A percentile compares a stretch with the other conserved stretches of the same genome.
Conservation (phyloP, 2,888 invertebrate species). For the Pollenia amentaria region DNA sequence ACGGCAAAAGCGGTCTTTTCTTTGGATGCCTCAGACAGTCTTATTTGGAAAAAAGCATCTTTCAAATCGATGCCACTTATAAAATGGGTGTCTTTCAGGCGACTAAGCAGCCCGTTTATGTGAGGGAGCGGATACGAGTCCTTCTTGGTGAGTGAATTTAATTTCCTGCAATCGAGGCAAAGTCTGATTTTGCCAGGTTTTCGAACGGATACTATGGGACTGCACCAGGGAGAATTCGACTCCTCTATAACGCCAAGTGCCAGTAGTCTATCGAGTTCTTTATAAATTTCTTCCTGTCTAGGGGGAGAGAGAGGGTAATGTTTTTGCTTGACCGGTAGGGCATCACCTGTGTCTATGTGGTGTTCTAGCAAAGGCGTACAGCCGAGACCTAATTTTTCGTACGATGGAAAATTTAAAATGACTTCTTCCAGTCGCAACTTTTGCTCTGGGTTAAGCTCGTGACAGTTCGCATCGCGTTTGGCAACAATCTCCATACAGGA, state of each 20-base stretch:
- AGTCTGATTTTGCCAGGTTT: slow-evolving; percentile 64
- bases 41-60: slow-evolving; percentile 63
- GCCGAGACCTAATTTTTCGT: slow-evolving; percentile 11
- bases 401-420: background rate
- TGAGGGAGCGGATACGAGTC: too few species aligned
- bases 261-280: slow-evolving; percentile 59
- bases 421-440: background rate
- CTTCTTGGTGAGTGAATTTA: slow-evolving; percentile 59
- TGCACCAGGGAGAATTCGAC: slow-evolving; percentile 58
- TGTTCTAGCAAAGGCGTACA: slow-evolving; percentile 20
- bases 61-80: slow-evolving; percentile 67
- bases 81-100: slow-evolving; percentile 54
- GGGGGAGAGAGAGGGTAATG: slow-evolving; percentile 65
- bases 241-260: slow-evolving; percentile 56
- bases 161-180: slow-evolving; percentile 62
- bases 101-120: slow-evolving; percentile 60
- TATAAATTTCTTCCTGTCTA: slow-evolving; percentile 54
- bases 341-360: slow-evolving; percentile 37
- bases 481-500: background rate
- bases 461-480: background rate
- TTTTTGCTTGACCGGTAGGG: slow-evolving; percentile 42
- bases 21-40: slow-evolving; percentile 36
- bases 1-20: slow-evolving; percentile 77
- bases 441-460: slow-evolving; percentile 30
- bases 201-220: slow-evolving; percentile 28